phyloP scores from a whole-genome alignment of 1,140 invertebrate genomes.

The Drosophila hydei region DNA sequence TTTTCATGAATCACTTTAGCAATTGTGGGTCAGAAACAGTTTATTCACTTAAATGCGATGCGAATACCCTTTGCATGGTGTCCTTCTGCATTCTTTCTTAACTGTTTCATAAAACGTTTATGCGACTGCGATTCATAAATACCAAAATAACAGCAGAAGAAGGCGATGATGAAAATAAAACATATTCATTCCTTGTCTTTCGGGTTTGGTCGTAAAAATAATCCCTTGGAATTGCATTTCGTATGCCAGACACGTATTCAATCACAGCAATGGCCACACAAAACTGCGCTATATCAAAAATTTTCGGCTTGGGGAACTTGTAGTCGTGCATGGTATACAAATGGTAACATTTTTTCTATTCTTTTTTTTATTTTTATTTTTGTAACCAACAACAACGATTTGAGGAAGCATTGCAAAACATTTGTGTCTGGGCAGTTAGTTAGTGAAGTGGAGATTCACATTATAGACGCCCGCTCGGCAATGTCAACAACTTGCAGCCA shows the following conservation, averaged over 20 bases:
- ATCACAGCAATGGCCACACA: conserved; percentile 80
- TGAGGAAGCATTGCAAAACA: conserved; percentile 1
- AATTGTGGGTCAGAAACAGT: conserved; percentile 6
- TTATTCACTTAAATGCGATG: conserved; percentile 9
- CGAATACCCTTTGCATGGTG: not conserved
- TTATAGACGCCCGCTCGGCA: conserved; percentile 77
- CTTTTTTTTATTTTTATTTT: no score
- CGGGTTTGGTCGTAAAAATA: conserved; percentile 53
- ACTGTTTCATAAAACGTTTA: conserved; percentile 69
- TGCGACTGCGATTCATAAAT: conserved; percentile 53
- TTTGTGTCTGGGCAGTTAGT: conserved; percentile 55
- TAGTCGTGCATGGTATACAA: conserved; percentile 72
- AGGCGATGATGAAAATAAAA: conserved; percentile 14
- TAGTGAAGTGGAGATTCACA: conserved; percentile 51
- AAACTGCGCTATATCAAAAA: conserved; percentile 80
- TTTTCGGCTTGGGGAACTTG: conserved; percentile 45
- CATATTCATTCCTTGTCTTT: conserved; percentile 26
- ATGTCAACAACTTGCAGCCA: conserved; percentile 79
- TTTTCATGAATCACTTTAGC: not conserved
- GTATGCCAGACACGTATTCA: conserved; percentile 74
- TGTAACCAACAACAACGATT: conserved; percentile 30
- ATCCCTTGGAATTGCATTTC: conserved; percentile 62
- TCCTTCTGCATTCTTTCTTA: conserved; percentile 3
- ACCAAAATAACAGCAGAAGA: not conserved
- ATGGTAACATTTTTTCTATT: conserved; percentile 50